Evolutionary conservation across 2,113 vertebrate genomes (phyloP).

Genomic region (Zapornia atra): DNA sequence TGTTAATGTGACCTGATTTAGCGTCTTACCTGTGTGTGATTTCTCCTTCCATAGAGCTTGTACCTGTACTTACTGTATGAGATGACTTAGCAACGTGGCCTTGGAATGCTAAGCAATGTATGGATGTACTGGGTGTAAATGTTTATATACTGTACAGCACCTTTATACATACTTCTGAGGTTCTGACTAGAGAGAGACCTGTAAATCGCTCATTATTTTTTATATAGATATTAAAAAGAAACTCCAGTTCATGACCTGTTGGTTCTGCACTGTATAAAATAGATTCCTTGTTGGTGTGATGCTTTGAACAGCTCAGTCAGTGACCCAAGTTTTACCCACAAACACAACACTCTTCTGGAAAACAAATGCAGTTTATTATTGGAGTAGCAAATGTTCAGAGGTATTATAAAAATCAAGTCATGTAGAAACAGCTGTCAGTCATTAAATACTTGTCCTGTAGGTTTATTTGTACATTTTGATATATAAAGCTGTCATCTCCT

Average conservation of each 20-base stretch:
- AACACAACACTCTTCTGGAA: not conserved
- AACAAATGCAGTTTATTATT: not conserved
- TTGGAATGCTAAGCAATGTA: slow-evolving; percentile 84
- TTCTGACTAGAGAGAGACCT: slow-evolving; percentile 89
- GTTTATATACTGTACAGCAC: slow-evolving; percentile 99
- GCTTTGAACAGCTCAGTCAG: not conserved
- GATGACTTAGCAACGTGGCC: slow-evolving; percentile 83
- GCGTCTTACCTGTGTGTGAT: slow-evolving; percentile 63
- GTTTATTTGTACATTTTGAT: slow-evolving; percentile 29
- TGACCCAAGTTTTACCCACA: not conserved
- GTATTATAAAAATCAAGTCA: not conserved
- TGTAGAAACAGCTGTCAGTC: not conserved
- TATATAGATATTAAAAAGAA: slow-evolving; percentile 91
- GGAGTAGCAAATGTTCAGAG: not conserved
- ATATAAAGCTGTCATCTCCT: not conserved
- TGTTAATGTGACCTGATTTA: slow-evolving; percentile 60
- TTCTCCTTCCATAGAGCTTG: slow-evolving; percentile 43
- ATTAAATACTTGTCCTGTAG: not conserved
- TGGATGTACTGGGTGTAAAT: slow-evolving; percentile 94
- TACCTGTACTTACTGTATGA: slow-evolving; percentile 54
- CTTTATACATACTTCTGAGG: slow-evolving; percentile 92
- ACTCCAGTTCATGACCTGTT: slow-evolving; percentile 75
- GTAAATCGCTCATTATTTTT: slow-evolving; percentile 99
- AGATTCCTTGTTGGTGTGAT: not conserved
- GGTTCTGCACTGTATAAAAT: slow-evolving; percentile 81